A percentile compares a stretch with the other conserved stretches of the same genome.
Conservation (phyloP, 2,888 invertebrate species). For the Margaritifera margaritifera region DNA sequence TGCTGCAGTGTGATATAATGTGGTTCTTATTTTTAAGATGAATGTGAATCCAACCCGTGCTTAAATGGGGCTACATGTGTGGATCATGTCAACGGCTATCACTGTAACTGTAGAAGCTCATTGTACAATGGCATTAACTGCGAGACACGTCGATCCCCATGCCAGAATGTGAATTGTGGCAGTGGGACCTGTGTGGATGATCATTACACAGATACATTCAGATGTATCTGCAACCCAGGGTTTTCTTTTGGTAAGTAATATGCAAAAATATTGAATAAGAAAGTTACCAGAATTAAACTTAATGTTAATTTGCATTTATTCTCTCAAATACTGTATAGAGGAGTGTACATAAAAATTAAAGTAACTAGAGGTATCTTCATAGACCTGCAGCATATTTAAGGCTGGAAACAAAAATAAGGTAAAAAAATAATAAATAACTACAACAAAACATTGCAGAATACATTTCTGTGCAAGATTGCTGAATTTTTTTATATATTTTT, state of each 20-base stretch:
- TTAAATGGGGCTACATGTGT: constrained; percentile 49
- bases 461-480: too few relatives aligned
- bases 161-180: constrained; percentile 33
- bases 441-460: too few relatives aligned
- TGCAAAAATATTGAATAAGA: not conserved
- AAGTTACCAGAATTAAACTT: too few relatives aligned
- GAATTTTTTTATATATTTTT: too few relatives aligned
- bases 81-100: constrained; percentile 80
- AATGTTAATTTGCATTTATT: too few relatives aligned
- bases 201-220: constrained; percentile 29
- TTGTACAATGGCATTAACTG: constrained; percentile 90
- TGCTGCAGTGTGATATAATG: not conserved
- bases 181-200: constrained; percentile 48
- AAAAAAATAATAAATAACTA: too few relatives aligned
- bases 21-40: constrained; percentile 35
- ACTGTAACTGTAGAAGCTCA: constrained; percentile 87
- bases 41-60: constrained; percentile 50
- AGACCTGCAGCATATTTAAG: too few relatives aligned
- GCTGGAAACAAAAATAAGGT: too few relatives aligned
- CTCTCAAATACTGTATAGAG: too few relatives aligned
- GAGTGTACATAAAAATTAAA: too few relatives aligned
- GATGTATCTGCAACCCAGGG: constrained; percentile 54
- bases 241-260: constrained; percentile 41
- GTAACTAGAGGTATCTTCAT: too few relatives aligned
- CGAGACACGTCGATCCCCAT: constrained; percentile 75